Base-by-base conservation (phyloP, 1,140 invertebrate species). In the Lepidurus packardi region DNA sequence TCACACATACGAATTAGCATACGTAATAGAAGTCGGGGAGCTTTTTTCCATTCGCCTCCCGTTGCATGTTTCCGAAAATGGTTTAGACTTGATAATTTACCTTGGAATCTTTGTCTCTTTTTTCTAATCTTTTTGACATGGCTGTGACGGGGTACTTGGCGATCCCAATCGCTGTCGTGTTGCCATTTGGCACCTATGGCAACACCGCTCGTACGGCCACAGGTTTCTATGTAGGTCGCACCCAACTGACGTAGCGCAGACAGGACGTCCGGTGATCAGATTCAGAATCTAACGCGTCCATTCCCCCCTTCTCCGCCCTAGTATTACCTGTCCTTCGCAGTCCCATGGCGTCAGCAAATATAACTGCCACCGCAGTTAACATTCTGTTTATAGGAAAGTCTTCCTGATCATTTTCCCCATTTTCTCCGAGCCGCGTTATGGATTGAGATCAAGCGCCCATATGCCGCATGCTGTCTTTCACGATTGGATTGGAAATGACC, bases 211-310 rank as follows among this genome's bases (percentile, higher is more conserved):
- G 21, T 16, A 65, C 53, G 53, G 53, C 53, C 21, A 65, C 53
- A 65, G 53, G 53, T 65, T 65, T 65, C 53, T 11, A 65, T 65
- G 53, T 65, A 65, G 53, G 53, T 65, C 53, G 53, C 53, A 65
- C 13, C 8, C 8, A 65, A 11, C 53, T 65, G 53, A 65, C 53
- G 53, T 65, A 65, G 53, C 21, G 53, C 53, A 65, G 53, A 65
- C 53, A 65, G 53, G 53, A 65, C 53, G 53, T 65, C 53, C 53
- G 53, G 53, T 65, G 53, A 65, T 65, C 53, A 65, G 53, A 65
- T 65, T 65, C 53, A 21, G 53, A n/a, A 65, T 65, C 53, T 65
- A 65, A 65, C 53, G 53, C 21, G 53, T 65, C 53, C 21, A 65
- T 65, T 65, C 53, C 53, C 47, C 53, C 21, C 53, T 65, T 21